Percentiles rank a stretch among this genome's conserved stretches.
Conservation (phyloP, 2,113 vertebrate genomes). For the Centrocercus urophasianus region DNA sequence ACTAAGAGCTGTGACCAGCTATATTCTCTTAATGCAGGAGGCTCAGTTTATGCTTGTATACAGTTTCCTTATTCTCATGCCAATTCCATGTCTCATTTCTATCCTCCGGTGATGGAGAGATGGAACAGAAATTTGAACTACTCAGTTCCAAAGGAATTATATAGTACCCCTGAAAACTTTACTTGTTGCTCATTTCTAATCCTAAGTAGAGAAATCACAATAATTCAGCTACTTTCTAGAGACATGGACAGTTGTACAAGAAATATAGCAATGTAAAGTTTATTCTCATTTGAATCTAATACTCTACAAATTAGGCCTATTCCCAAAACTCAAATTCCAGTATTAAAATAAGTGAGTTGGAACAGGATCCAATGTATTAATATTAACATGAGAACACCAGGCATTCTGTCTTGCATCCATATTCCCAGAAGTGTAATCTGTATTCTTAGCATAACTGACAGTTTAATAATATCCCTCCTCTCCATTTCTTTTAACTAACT, state of each 20-base stretch:
- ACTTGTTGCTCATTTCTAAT: background rate
- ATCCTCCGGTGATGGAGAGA: background rate
- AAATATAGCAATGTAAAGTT: background rate
- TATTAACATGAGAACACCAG: conserved; percentile 49
- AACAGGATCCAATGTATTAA: conserved; percentile 30
- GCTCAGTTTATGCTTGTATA: background rate
- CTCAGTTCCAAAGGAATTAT: background rate
- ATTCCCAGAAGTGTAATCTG: conserved; percentile 23
- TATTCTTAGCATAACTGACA: background rate
- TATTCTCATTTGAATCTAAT: conserved; percentile 5
- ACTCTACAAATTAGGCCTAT: background rate
- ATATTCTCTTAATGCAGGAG: background rate
- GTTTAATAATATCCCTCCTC: conserved; percentile 14
- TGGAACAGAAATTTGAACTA: conserved; percentile 1
- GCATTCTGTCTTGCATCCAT: background rate
- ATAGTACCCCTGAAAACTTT: background rate
- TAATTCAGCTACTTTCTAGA: background rate
- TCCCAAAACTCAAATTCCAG: conserved; percentile 49
- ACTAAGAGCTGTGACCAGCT: conserved; percentile 19
- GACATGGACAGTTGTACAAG: background rate
- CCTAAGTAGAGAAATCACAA: background rate
- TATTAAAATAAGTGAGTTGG: conserved; percentile 45
- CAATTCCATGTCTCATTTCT: background rate
- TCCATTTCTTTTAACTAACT: background rate
- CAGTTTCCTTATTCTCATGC: background rate